phyloP scores from a whole-genome alignment of 1,140 invertebrate genomes.

The Aethina tumida region DNA sequence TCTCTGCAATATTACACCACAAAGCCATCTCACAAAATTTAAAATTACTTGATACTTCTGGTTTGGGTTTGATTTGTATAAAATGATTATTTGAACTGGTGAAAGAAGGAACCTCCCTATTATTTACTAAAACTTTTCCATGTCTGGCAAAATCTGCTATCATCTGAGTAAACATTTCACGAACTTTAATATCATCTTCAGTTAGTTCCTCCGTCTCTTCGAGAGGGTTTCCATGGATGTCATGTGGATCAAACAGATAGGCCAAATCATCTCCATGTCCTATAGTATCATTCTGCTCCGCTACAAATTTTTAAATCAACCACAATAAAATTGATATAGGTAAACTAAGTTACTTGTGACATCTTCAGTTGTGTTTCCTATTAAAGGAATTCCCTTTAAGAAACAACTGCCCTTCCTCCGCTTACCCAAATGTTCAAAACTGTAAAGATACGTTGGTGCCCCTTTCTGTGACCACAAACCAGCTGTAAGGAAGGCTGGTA shows the following conservation, averaged over 20 bases:
- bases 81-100: slow-evolving; percentile 40
- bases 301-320: slow-evolving; percentile 1
- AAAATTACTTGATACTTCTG: slow-evolving; percentile 41
- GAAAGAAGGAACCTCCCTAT: slow-evolving; percentile 36
- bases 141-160: slow-evolving; percentile 54
- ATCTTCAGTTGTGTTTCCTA: slow-evolving; percentile 23
- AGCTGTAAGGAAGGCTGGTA: slow-evolving; percentile 58
- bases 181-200: slow-evolving; percentile 47
- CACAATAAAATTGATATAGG: neutral
- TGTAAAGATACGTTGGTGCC: slow-evolving; percentile 54
- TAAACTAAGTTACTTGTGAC: slow-evolving; percentile 5
- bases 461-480: slow-evolving; percentile 49
- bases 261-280: slow-evolving; percentile 58
- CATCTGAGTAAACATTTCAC: slow-evolving; percentile 50
- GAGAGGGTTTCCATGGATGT: slow-evolving; percentile 44
- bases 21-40: slow-evolving; percentile 52
- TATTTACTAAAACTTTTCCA: slow-evolving; percentile 31
- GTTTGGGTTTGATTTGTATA: slow-evolving; percentile 41
- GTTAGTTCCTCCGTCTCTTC: slow-evolving; percentile 32
- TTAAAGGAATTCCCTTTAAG: slow-evolving; percentile 47
- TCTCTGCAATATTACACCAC: slow-evolving; percentile 43
- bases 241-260: slow-evolving; percentile 54
- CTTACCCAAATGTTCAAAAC: slow-evolving; percentile 59
- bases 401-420: slow-evolving; percentile 49
- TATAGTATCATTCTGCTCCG: slow-evolving; percentile 34